Base-by-base conservation (phyloP, 2,113 vertebrate genomes). In the Odontophorus gujanensis region DNA sequence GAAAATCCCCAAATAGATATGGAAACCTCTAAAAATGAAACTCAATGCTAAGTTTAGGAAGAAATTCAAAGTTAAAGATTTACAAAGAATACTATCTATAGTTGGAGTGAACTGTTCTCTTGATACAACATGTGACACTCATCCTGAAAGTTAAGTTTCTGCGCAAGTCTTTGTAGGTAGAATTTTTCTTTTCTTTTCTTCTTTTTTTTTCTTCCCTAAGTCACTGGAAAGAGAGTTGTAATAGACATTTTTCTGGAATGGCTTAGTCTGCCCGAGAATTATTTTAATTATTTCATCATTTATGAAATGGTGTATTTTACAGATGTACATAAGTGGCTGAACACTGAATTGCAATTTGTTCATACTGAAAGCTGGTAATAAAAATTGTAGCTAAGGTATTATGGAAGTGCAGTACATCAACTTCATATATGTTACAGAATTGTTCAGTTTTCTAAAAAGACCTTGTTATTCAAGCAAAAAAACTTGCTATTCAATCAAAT, bases 71-170 rank as follows among this genome's bases (percentile, higher is more conserved):
- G 30, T 67, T 61, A 21, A 42, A 78, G 48, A 61, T 78, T 30
- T 32, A 3, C 6, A 28, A 48, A 48, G 16, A 66, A 45, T 42
- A 0, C 0, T 42, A 7, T 45, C 43, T 65, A 13, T 51, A 22
- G 4, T 67, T 92, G 30, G 40, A 42, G 59, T 42, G 51, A 77
- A 45, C 48, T 19, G 40, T 10, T 18, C 15, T 7, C 21, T 74
- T 74, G 50, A 57, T 28, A 38, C 5, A 50, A 6, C 7, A 11
- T 7, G 43, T 47, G 15, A 12, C 3, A 43, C 26, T 21, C 38
- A 81, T 40, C 42, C 13, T 45, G 40, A 47, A 81, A 53, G 2
- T 71, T 43, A 47, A 43, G 3, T 28, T 75, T 78, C n/a, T 75
- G 5, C 5, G 2, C 65, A 81, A 71, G 20, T 51, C 38, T 24